These are phyloP conservation scores for Stenurella melanura DNA, from an alignment of 2,888 invertebrate species.

Conservation along the genomic window DNA sequence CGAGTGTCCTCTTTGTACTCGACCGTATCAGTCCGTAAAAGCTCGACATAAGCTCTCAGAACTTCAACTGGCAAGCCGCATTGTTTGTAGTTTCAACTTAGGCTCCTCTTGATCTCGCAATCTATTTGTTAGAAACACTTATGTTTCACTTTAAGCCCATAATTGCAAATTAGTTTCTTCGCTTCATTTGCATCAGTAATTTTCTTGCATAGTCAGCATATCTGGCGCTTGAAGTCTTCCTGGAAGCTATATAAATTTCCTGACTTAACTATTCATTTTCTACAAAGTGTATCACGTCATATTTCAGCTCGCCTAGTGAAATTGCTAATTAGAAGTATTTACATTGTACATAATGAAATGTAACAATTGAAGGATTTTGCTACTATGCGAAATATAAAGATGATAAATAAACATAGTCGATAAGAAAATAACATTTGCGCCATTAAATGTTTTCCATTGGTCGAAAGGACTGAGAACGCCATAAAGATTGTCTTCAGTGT, in stretches of 20 bases:
- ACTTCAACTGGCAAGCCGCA: slow-evolving; percentile 46
- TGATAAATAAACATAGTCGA: too few relatives aligned
- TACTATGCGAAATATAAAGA: too few relatives aligned
- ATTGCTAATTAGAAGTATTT: not conserved
- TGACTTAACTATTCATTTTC: slow-evolving; percentile 3
- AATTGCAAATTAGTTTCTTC: slow-evolving; percentile 55
- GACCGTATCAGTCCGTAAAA: slow-evolving; percentile 41
- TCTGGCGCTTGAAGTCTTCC: slow-evolving; percentile 45
- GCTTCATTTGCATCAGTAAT: slow-evolving; percentile 53
- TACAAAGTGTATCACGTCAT: not conserved
- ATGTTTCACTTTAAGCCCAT: slow-evolving; percentile 54
- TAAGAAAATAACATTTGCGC: too few relatives aligned
- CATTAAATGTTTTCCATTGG: too few relatives aligned
- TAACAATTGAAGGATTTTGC: too few relatives aligned
- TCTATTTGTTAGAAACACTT: slow-evolving; percentile 55
- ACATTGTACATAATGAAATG: not conserved
- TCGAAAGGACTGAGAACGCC: too few relatives aligned
- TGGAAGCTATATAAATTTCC: slow-evolving; percentile 49
- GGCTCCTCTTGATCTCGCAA: slow-evolving; percentile 52
- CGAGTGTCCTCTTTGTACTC: slow-evolving; percentile 41
- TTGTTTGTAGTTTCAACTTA: slow-evolving; percentile 50
- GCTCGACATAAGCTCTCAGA: slow-evolving; percentile 38
- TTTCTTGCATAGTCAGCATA: slow-evolving; percentile 52
- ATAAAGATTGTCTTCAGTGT: too few relatives aligned
- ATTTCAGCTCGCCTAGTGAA: not conserved